phyloP scores from a whole-genome alignment of 1,140 invertebrate genomes.

The Zaprionus camerounensis region DNA sequence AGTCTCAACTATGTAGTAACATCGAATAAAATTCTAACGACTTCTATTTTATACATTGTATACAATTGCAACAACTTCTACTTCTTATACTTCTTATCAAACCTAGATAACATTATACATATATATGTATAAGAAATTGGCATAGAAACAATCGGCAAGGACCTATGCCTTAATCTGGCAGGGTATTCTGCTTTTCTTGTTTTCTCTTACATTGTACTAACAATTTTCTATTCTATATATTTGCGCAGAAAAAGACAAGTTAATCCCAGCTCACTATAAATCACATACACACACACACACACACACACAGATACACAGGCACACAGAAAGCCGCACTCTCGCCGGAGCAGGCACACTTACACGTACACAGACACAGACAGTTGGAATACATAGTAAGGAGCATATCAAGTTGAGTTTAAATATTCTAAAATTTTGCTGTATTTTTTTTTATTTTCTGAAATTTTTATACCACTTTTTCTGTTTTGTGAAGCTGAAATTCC shows the following conservation, averaged over 20 bases:
- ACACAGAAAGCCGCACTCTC: neutral
- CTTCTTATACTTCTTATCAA: too few relatives aligned
- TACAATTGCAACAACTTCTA: too few relatives aligned
- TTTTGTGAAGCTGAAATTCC: slow-evolving; percentile 69
- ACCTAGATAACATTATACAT: too few relatives aligned
- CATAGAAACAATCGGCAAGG: too few relatives aligned
- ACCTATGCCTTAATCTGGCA: neutral
- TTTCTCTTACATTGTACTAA: slow-evolving; percentile 56
- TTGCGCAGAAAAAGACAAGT: slow-evolving; percentile 74
- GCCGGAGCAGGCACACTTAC: slow-evolving; percentile 3
- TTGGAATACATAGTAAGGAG: slow-evolving; percentile 73
- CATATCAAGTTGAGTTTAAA: slow-evolving; percentile 81
- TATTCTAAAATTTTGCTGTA: slow-evolving; percentile 65
- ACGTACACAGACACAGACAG: slow-evolving; percentile 25
- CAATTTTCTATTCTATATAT: slow-evolving; percentile 71
- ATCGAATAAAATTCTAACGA: too few relatives aligned
- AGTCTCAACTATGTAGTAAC: too few relatives aligned
- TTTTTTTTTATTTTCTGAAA: slow-evolving; percentile 42
- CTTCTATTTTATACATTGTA: too few relatives aligned
- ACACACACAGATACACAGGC: slow-evolving; percentile 14
- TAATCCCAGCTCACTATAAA: slow-evolving; percentile 82
- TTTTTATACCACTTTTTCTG: slow-evolving; percentile 63
- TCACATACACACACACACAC: slow-evolving; percentile 55
- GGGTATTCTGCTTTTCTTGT: slow-evolving; percentile 16
- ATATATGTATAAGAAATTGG: too few relatives aligned